Base-by-base conservation (phyloP, 2,888 invertebrate species). In the Ceratothoa steindachneri region DNA sequence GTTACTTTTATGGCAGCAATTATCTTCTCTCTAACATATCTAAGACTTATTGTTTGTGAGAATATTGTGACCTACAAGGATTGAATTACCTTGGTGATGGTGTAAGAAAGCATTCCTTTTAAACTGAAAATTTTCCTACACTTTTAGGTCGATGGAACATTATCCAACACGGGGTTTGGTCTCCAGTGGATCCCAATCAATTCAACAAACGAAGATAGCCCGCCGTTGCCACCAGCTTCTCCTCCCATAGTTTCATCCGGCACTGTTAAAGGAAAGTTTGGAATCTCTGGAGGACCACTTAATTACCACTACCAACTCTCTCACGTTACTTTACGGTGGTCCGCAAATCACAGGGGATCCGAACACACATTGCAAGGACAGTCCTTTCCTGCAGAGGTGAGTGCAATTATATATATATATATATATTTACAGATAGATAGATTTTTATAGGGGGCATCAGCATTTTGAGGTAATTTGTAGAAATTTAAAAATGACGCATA, bases 311-410 rank as follows among this genome's bases (percentile, higher is more conserved):
- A 78, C 73, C 70, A 73, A 52, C 69, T 78, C 30, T 41, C 75
- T 68, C 73, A 75, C 75, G 73, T 73, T 3, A 69, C 75, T 51
- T 60, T 78, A 9, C 52, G 78, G 72, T 78, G 78, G 78, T 75
- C 78, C 22, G 66, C 67, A 29, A 65, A 75, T 1, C 70, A 70
- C 66, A 73, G 71, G 2, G 77, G 78, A n/a, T 75, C 75, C 1
- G 78, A 78, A 55, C 78, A 78, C 55, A 75, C 75, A 41, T 52
- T 78, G 27, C 78, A 78, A 65, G 75, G 74, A 1, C 73, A 78
- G 30, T 68, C 71, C 22, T 78, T 78, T 52, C 78, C 75, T 0
- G 78, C 75, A n/a, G 78, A 78, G 75, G 78, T 78, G 29, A 67
- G 72, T 71, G 19, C n/a, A n/a, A n/a, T n/a, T n/a, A n/a, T n/a